phyloP scores from a whole-genome alignment of 2,888 invertebrate genomes.

The Campoplex capitator region DNA sequence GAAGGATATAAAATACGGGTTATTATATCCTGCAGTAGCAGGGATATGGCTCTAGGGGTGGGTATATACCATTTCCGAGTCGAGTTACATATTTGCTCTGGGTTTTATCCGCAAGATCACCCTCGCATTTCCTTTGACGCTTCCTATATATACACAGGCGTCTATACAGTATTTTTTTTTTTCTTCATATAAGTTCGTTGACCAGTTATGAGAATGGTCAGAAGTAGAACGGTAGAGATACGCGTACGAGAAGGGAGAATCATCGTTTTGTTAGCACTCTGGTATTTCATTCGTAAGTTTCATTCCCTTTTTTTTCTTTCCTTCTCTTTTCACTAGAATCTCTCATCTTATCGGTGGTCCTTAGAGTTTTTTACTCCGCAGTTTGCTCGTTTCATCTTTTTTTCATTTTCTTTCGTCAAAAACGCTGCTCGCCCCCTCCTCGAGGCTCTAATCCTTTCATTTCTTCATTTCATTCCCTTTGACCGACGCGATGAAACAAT shows the following conservation, averaged over 20 bases:
- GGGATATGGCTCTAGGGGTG: slow-evolving; percentile 46
- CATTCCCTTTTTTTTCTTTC: slow-evolving; percentile 60
- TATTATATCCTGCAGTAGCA: slow-evolving; percentile 29
- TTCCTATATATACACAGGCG: slow-evolving; percentile 22
- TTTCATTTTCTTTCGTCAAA: slow-evolving; percentile 20
- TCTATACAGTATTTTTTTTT: neutral
- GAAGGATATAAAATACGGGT: slow-evolving; percentile 44
- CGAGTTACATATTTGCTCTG: slow-evolving; percentile 76
- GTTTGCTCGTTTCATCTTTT: slow-evolving; percentile 50
- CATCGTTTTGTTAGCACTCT: slow-evolving; percentile 70
- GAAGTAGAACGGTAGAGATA: slow-evolving; percentile 49
- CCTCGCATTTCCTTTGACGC: slow-evolving; percentile 76
- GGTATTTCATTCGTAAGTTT: slow-evolving; percentile 73
- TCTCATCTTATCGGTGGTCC: slow-evolving; percentile 49
- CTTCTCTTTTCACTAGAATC: slow-evolving; percentile 24
- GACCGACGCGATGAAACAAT: slow-evolving; percentile 20
- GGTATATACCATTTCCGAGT: slow-evolving; percentile 70
- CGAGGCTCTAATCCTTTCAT: slow-evolving; percentile 57
- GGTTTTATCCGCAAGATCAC: slow-evolving; percentile 76
- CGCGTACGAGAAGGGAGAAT: slow-evolving; percentile 50
- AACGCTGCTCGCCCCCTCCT: slow-evolving; percentile 30
- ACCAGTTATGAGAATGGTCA: slow-evolving; percentile 70
- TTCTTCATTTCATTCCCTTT: slow-evolving; percentile 41
- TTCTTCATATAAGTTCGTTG: slow-evolving; percentile 43
- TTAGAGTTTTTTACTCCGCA: slow-evolving; percentile 19